Conservation (phyloP, 2,797 vertebrate species). For the Muscicapa comitata region DNA sequence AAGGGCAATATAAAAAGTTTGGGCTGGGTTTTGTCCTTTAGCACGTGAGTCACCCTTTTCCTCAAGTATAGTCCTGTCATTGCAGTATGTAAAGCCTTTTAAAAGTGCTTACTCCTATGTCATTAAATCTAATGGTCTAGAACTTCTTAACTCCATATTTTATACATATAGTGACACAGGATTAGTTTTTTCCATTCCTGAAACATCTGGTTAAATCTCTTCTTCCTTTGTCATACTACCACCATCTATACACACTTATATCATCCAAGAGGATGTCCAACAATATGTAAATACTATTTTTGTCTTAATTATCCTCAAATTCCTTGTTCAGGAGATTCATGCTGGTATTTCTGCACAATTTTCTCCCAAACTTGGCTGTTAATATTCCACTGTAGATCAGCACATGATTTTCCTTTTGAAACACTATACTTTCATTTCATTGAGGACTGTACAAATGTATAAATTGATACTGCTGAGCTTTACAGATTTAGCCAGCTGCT, state of each 20-base stretch:
- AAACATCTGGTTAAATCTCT: not conserved
- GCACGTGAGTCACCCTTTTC: fast-evolving
- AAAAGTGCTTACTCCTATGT: not conserved
- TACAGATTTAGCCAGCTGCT: slow-evolving; percentile 33
- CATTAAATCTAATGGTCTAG: not conserved
- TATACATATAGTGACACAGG: not conserved
- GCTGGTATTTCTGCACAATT: not conserved
- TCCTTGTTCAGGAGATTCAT: not conserved
- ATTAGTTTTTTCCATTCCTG: not conserved
- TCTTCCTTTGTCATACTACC: not conserved
- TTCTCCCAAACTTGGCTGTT: not conserved
- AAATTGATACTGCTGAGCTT: slow-evolving; percentile 33
- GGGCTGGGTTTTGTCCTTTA: not conserved
- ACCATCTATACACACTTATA: not conserved
- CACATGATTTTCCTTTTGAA: slow-evolving; percentile 8
- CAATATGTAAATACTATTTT: not conserved
- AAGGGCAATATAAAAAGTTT: not conserved
- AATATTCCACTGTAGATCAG: slow-evolving; percentile 5
- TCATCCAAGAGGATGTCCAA: not conserved
- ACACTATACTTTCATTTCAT: slow-evolving; percentile 2
- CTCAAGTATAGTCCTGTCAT: not conserved
- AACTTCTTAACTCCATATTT: not conserved
- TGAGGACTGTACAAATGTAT: slow-evolving; percentile 22
- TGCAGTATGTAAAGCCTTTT: not conserved
- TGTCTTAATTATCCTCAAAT: not conserved